A percentile compares a stretch with the other conserved stretches of the same genome.
Evolutionary conservation across 37 sponge, comb jelly and placozoan species (phyloP).

Genomic region (Tethya wilhelma): DNA sequence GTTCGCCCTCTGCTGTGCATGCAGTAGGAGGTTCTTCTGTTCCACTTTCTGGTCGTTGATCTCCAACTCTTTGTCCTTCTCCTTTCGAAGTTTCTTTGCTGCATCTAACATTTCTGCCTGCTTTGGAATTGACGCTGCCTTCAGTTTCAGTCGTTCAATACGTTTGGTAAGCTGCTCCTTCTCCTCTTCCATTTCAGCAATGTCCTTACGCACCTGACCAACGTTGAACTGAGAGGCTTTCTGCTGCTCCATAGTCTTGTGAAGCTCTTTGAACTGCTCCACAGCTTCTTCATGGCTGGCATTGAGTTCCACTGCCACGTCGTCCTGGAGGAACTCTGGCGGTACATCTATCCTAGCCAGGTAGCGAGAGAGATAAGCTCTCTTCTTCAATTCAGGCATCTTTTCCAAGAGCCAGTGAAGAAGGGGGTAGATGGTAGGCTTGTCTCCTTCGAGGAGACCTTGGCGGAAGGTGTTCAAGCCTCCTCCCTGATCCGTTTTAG

Average conservation of each 20-base stretch:
- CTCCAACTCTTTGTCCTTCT: constrained; percentile 60
- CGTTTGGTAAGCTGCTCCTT: constrained; percentile 82
- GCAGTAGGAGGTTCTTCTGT: constrained; percentile 81
- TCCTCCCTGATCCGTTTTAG: constrained; percentile 57
- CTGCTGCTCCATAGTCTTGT: constrained; percentile 85
- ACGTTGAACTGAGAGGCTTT: constrained; percentile 79
- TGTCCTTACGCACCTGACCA: constrained; percentile 91
- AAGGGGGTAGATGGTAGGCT: constrained; percentile 78
- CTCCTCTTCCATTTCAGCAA: constrained; percentile 98
- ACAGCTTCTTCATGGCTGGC: constrained; percentile 72
- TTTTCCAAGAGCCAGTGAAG: constrained; percentile 83
- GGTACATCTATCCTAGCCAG: constrained; percentile 94
- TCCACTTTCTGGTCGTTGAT: constrained; percentile 62
- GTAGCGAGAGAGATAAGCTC: constrained; percentile 88
- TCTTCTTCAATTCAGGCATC: constrained; percentile 81
- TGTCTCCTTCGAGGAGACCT: constrained; percentile 83
- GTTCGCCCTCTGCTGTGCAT: constrained; percentile 72
- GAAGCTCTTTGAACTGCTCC: constrained; percentile 94
- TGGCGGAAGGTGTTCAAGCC: constrained; percentile 76
- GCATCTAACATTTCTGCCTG: constrained; percentile 70
- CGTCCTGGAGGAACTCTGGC: constrained; percentile 88
- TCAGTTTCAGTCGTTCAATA: constrained; percentile 70
- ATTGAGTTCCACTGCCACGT: constrained; percentile 68
- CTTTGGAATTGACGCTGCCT: constrained; percentile 60
- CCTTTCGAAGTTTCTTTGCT: constrained; percentile 73